A percentile compares a stretch with the other conserved stretches of the same genome.
Evolutionary conservation across 92 coral and sea anemone genomes (phyloP).

Genomic region (Umimayanthus chanpuru): DNA sequence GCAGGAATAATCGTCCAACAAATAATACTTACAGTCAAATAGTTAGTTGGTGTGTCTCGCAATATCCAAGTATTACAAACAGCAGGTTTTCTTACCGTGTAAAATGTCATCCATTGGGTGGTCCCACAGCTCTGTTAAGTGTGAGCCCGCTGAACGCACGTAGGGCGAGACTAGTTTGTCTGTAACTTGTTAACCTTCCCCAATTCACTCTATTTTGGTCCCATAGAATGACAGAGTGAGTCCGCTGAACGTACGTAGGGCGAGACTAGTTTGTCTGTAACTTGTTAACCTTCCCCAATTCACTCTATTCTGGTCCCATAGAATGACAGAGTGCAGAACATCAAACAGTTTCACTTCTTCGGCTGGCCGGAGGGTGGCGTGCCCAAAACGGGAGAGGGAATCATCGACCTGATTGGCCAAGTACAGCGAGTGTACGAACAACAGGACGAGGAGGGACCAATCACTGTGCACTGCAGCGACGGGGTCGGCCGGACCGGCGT

Average conservation of each 20-base stretch:
- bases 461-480: slow-evolving; percentile 96
- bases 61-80: no score
- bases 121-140: no score
- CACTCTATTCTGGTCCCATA: slow-evolving; percentile 2
- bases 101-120: no score
- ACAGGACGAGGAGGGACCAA: slow-evolving; percentile 91
- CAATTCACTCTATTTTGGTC: neutral
- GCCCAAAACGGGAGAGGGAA: slow-evolving; percentile 92
- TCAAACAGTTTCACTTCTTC: slow-evolving; percentile 89
- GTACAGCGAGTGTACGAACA: slow-evolving; percentile 88
- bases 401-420: slow-evolving; percentile 92
- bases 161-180: neutral
- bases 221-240: slow-evolving; percentile 72
- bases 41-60: no score
- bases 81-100: no score
- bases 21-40: no score
- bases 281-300: neutral
- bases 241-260: neutral
- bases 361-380: slow-evolving; percentile 91
- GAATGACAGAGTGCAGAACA: slow-evolving; percentile 84
- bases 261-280: neutral
- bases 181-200: neutral
- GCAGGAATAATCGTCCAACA: no score
- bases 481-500: slow-evolving; percentile 96
- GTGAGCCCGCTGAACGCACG: neutral